These are phyloP conservation scores for Oreochromis mossambicus DNA, from an alignment of 2,797 vertebrate genomes.

Conservation along the genomic window DNA sequence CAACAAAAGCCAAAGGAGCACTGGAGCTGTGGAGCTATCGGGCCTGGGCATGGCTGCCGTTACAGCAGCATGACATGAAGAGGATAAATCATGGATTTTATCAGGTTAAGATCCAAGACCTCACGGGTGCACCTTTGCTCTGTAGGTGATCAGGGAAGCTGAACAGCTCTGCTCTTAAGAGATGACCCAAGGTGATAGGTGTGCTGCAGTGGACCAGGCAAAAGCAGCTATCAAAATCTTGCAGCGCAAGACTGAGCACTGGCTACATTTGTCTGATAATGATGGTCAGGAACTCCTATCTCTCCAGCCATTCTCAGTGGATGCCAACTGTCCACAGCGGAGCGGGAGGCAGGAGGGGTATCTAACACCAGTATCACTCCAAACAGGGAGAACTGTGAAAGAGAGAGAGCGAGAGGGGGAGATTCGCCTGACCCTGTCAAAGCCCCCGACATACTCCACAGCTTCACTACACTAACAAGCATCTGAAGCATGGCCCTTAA, in stretches of 20 bases:
- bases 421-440: constrained; percentile 48
- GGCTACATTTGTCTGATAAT: constrained; percentile 54
- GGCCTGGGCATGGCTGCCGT: constrained; percentile 20
- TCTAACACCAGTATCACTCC: constrained; percentile 31
- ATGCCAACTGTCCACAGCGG: constrained; percentile 21
- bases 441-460: constrained; percentile 24
- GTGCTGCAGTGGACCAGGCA: constrained; percentile 5
- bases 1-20: constrained; percentile 41
- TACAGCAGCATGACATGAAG: constrained; percentile 65
- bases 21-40: constrained; percentile 61
- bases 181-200: constrained; percentile 54
- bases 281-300: constrained; percentile 48
- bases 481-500: constrained; percentile 29
- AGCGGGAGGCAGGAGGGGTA: constrained; percentile 16
- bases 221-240: constrained; percentile 28
- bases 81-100: constrained; percentile 66
- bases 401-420: neutral
- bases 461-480: constrained; percentile 54
- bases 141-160: constrained; percentile 49
- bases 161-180: constrained; percentile 31
- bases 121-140: constrained; percentile 31
- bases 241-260: constrained; percentile 35
- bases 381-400: constrained; percentile 2
- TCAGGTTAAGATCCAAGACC: constrained; percentile 53
- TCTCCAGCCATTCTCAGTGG: constrained; percentile 15